Evolutionary conservation across 2,113 vertebrate species (phyloP), one percentile per base, ranked within the genome.

Genomic region (Euleptes europaea): DNA sequence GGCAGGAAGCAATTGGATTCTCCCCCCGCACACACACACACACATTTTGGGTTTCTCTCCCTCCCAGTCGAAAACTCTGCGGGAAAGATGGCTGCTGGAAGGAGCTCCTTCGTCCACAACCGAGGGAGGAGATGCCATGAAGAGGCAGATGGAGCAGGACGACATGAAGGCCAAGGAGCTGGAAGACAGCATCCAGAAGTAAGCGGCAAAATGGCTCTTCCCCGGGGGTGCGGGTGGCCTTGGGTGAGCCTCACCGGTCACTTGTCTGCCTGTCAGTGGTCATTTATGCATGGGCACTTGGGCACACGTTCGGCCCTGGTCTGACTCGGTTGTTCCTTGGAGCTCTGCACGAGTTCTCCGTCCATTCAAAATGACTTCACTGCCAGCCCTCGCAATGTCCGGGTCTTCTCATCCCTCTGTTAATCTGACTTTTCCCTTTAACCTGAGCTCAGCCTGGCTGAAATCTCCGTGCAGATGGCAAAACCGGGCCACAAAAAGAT

Each of bases 81-180:
- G 98, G 87, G 98, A 99, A 86, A 96, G 97, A 86, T 99, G 98
- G 98, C 97, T 99, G 91, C 96, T 99, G 92, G 98, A 98, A 12
- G 98, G 98, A 35, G 96, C 97, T 0, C 97, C 97, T 0, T 90
- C 98, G 81, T 94, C 97, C 0, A 95, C 95, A 75, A 94, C 95
- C 0, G 97, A 98, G 63, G 98, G 98, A 65, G 97, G 98, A 0
- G 96, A 97, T 63, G 97, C 96, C 57, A 95, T 96, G 94, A 94
- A 91, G 91, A 97, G 92, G 79, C 97, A 98, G 89, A 96, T 98
- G 93, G 96, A 97, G 75, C 97, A 98, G 82, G 98, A 99, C 0
- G 96, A 98, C 84, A 95, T 93, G 92, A 97, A 95, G 94, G 96
- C 96, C 70, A 96, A 94, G 93, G 96, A 83, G 71, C 96, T 99